These are phyloP conservation scores for Dryoscopus gambensis DNA, from an alignment of 2,113 vertebrate species.

Conservation along the genomic window DNA sequence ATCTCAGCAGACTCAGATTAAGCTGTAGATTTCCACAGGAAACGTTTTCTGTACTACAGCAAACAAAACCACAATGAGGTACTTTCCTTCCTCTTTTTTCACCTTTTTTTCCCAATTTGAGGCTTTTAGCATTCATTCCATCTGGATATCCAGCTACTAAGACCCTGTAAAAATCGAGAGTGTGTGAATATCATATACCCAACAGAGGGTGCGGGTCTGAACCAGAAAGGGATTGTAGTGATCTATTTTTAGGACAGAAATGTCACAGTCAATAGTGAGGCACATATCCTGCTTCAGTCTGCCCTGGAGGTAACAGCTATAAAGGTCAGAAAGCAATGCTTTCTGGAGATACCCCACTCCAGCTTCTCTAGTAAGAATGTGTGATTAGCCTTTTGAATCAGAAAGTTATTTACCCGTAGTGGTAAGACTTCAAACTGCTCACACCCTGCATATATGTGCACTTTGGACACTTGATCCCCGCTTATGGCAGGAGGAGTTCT, in stretches of 20 bases:
- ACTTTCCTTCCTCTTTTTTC: not conserved
- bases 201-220: not conserved
- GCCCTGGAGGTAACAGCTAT: conserved; percentile 21
- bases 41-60: not conserved
- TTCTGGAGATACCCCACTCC: not conserved
- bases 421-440: not conserved
- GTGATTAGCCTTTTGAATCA: not conserved
- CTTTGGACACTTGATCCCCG: not conserved
- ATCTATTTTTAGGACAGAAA: conserved; percentile 52
- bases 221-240: not conserved
- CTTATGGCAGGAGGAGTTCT: not conserved
- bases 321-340: conserved; percentile 29
- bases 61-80: not conserved
- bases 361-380: not conserved
- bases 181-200: not conserved
- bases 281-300: conserved; percentile 24
- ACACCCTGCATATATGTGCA: not conserved
- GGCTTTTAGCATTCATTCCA: not conserved
- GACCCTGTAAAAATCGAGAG: not conserved
- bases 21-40: not conserved
- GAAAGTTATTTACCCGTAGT: not conserved
- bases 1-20: not conserved
- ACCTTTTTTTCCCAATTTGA: not conserved
- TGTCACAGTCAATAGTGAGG: conserved; percentile 33
- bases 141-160: not conserved